Evolutionary conservation across 2,113 vertebrate genomes (phyloP), one percentile per base, ranked within the genome.

Genomic region (Psophia crepitans): DNA sequence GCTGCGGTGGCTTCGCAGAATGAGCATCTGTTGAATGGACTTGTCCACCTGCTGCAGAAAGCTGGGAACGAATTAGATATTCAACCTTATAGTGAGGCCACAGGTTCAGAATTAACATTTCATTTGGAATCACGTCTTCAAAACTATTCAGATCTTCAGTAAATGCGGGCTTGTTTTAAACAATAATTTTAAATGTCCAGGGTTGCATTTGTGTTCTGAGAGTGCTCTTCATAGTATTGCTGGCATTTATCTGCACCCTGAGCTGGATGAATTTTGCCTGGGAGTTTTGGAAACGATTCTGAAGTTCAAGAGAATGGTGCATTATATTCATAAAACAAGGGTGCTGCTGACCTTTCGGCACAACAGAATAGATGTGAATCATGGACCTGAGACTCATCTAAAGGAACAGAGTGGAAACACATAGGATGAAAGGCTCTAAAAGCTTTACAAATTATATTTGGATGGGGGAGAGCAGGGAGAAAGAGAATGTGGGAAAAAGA

Each of bases 381-480:
- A 73, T 32, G 46, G 86, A 93, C 58, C 79, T 83, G 75, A 88
- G 81, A 76, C 74, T 81, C 46, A 58, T 63, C 65, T 78, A 74
- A 84, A 69, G 51, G 71, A 86, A 78, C 63, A 64, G 82, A 69
- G 87, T 94, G 63, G 90, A 94, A 95, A 92, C 76, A 84, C 82
- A 74, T 49, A 48, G 73, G 51, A 86, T 78, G 39, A 84, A 96
- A 96, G 76, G 84, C 63, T 85, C 87, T 86, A 73, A 93, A 94
- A 64, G 64, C 74, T 92, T 95, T 97, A 92, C 87, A 95, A 97
- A 96, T 95, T 90, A 65, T 84, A 74, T 84, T 80, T 86, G 58
- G 73, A 70, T 76, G 63, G 49, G 89, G 69, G 78, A 86, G 56
- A 95, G 70, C 53, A 83, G 77, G 68, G 78, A 96, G 84, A 92